A percentile compares a stretch with the other conserved stretches of the same genome.
phyloP scores from a whole-genome alignment of 2,888 invertebrate species.

The Pyrocoelia pectoralis region DNA sequence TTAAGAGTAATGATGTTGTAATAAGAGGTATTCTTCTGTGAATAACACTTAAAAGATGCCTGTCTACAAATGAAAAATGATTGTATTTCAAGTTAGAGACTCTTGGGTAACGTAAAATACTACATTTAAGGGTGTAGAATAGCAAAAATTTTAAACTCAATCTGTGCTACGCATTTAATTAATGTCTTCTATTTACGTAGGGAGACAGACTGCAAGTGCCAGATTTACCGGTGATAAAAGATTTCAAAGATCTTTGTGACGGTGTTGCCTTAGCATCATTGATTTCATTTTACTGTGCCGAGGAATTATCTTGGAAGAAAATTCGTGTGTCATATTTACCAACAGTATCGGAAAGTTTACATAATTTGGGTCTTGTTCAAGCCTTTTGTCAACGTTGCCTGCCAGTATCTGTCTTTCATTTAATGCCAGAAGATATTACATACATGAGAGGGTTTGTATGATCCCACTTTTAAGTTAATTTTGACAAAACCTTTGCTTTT shows the following conservation, averaged over 20 bases:
- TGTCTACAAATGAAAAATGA: too few relatives aligned
- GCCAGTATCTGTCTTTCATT: conserved; percentile 90
- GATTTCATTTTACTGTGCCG: conserved; percentile 90
- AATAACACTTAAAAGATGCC: too few relatives aligned
- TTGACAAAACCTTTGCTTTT: conserved; percentile 48
- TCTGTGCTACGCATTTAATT: background rate
- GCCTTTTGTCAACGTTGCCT: conserved; percentile 86
- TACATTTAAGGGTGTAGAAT: too few relatives aligned
- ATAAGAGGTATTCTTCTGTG: too few relatives aligned
- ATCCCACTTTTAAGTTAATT: background rate
- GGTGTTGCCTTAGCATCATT: conserved; percentile 89
- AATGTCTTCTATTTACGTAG: conserved; percentile 56
- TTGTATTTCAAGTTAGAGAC: too few relatives aligned
- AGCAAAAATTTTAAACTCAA: too few relatives aligned
- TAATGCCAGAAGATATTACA: conserved; percentile 94
- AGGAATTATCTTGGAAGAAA: conserved; percentile 76
- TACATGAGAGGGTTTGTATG: conserved; percentile 83
- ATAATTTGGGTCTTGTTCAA: conserved; percentile 88
- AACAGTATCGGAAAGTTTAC: conserved; percentile 87
- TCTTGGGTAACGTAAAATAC: too few relatives aligned
- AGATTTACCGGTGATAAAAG: conserved; percentile 76
- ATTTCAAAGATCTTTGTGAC: conserved; percentile 88
- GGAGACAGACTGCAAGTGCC: conserved; percentile 64
- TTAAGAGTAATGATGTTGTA: too few relatives aligned
- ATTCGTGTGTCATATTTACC: conserved; percentile 70